A percentile compares a stretch with the other conserved stretches of the same genome.
Evolutionary conservation across 2,888 invertebrate species (phyloP).

Genomic region (Eilema depressum): DNA sequence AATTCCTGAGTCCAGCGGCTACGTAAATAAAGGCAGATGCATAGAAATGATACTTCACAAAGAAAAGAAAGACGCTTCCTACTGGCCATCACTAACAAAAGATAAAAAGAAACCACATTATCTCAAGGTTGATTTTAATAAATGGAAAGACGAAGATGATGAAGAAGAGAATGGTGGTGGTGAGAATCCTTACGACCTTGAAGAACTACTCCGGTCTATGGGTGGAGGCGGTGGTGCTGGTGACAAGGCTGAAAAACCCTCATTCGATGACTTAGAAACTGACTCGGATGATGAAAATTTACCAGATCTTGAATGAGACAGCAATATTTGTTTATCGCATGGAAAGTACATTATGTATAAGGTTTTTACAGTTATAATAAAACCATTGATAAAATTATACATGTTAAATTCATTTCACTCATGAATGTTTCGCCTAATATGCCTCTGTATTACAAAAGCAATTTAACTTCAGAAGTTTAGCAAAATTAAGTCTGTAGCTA

Average conservation of each 20-base stretch:
- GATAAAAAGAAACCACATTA: conserved; percentile 97
- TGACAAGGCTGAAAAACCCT: conserved; percentile 88
- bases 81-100: conserved; percentile 95
- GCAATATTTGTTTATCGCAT: conserved; percentile 61
- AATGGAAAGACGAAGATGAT: conserved; percentile 99
- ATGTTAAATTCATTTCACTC: conserved; percentile 47
- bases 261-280: conserved; percentile 91
- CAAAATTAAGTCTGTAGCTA: conserved; percentile 43
- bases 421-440: conserved; percentile 27
- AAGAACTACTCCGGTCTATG: conserved; percentile 92
- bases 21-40: conserved; percentile 91
- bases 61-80: conserved; percentile 91
- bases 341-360: conserved; percentile 82
- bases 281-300: conserved; percentile 94
- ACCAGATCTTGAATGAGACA: conserved; percentile 90
- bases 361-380: conserved; percentile 85
- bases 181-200: conserved; percentile 71
- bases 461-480: conserved; percentile 30
- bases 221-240: conserved; percentile 82
- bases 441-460: conserved; percentile 35
- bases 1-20: conserved; percentile 92
- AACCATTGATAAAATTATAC: conserved; percentile 63
- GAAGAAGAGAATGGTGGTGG: conserved; percentile 88
- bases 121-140: conserved; percentile 98
- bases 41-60: conserved; percentile 92